Evolutionary conservation across 2,888 invertebrate species (phyloP), one percentile per base, ranked within the genome.

Genomic region (Campaea margaritaria): DNA sequence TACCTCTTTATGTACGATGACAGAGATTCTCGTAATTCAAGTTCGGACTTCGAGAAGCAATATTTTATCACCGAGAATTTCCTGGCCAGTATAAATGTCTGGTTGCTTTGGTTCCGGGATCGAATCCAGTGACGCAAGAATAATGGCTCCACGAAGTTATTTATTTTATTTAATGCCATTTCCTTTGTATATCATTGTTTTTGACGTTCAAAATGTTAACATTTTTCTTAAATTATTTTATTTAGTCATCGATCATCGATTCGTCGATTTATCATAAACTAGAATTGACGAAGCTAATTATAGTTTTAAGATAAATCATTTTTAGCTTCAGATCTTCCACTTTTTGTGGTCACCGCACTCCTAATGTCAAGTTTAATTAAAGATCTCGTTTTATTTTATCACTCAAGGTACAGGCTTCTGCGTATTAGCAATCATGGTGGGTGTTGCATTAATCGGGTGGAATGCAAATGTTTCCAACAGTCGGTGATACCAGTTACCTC

Each of bases 391-490:
- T 71, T 71, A 63, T 69, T 68, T 73, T 65, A 58, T 54, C 51
- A 48, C 58, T 70, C 53, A 53, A 62, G 68, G 65, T 65, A 63
- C 63, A 53, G 27, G 14, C 38, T 39, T 49, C 69, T 67, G 65
- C 61, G 70, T 67, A 75, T 70, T 68, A 54, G 70, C 64, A 72
- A 59, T 55, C 43, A 43, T 36, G 12, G 85, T 85, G 79, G 84
- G 85, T 74, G 82, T 79, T 69, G 75, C 75, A 78, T 74, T 75
- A 64, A 74, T 76, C 73, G 66, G 70, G 74, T 72, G 72, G 72
- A 78, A 86, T 85, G 85, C 83, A 81, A 85, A 85, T 85, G 60
- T 68, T 73, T 59, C 72, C 75, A 75, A 77, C 70, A 72, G 70
- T 67, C 64, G 69, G 71, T 62, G 62, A 72, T 59, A 60, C 38